phyloP scores from a whole-genome alignment of 2,888 invertebrate species.

The Cybosia mesomella region DNA sequence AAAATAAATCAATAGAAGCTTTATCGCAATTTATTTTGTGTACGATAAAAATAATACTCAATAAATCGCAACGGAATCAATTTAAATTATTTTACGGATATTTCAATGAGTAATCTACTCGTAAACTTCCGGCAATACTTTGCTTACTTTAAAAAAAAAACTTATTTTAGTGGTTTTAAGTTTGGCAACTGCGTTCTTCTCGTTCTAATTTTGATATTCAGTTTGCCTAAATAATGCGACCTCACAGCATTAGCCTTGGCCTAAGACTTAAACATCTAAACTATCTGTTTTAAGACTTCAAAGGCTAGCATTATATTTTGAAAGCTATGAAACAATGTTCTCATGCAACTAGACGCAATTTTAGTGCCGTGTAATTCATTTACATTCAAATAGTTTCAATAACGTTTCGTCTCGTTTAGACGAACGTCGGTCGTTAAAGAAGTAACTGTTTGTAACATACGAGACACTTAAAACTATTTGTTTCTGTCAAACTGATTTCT shows the following conservation, averaged over 20 bases:
- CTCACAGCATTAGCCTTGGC: background rate
- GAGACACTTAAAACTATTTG: slow-evolving; percentile 23
- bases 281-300: slow-evolving; percentile 1
- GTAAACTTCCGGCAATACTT: no score
- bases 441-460: slow-evolving; percentile 34
- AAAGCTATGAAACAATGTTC: slow-evolving; percentile 12
- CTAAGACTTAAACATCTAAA: background rate
- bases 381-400: slow-evolving; percentile 10
- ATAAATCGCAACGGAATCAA: no score
- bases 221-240: background rate
- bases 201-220: background rate
- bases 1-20: no score
- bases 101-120: background rate
- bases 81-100: background rate
- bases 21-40: no score
- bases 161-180: background rate
- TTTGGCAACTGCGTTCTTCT: background rate
- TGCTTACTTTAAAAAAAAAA: background rate
- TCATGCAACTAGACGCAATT: slow-evolving; percentile 6
- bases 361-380: slow-evolving; percentile 16
- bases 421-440: slow-evolving; percentile 20
- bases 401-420: slow-evolving; percentile 10
- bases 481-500: slow-evolving; percentile 23
- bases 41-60: no score
- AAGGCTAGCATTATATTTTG: slow-evolving; percentile 17